Percentiles rank a stretch among this genome's conserved stretches.
phyloP scores from a whole-genome alignment of 2,888 invertebrate genomes.

The Sphaeridia pumilis region DNA sequence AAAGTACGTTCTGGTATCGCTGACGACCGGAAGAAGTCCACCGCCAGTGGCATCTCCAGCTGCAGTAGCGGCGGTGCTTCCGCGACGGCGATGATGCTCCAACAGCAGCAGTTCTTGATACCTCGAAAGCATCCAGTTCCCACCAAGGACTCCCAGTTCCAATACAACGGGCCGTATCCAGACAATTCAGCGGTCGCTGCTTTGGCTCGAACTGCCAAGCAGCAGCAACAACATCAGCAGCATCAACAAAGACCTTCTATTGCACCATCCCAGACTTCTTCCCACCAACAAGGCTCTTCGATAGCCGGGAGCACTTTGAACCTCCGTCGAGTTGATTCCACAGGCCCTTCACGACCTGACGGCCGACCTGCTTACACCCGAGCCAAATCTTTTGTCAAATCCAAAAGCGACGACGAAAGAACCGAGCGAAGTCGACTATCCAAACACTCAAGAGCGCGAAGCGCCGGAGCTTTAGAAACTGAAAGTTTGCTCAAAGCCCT shows the following conservation, averaged over 20 bases:
- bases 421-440: conserved; percentile 34
- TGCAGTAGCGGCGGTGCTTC: conserved; percentile 13
- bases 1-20: conserved; percentile 41
- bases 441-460: conserved; percentile 34
- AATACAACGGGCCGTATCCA: conserved; percentile 26
- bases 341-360: neutral
- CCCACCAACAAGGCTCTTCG: too few relatives aligned
- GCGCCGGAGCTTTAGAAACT: conserved; percentile 35
- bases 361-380: conserved; percentile 30
- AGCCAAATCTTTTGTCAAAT: conserved; percentile 36
- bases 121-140: conserved; percentile 26
- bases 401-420: conserved; percentile 36
- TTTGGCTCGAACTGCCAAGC: conserved; percentile 10
- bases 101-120: conserved; percentile 22
- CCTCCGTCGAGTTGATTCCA: neutral
- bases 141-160: conserved; percentile 35
- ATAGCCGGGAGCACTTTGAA: neutral
- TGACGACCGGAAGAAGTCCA: conserved; percentile 36
- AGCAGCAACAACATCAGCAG: neutral
- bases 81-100: conserved; percentile 24
- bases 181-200: conserved; percentile 35
- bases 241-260: too few relatives aligned
- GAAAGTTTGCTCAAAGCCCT: conserved; percentile 24
- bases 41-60: conserved; percentile 8
- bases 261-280: too few relatives aligned